Evolutionary conservation across 2,797 vertebrate genomes (phyloP).

Genomic region (Enteromius thamalakanensis): DNA sequence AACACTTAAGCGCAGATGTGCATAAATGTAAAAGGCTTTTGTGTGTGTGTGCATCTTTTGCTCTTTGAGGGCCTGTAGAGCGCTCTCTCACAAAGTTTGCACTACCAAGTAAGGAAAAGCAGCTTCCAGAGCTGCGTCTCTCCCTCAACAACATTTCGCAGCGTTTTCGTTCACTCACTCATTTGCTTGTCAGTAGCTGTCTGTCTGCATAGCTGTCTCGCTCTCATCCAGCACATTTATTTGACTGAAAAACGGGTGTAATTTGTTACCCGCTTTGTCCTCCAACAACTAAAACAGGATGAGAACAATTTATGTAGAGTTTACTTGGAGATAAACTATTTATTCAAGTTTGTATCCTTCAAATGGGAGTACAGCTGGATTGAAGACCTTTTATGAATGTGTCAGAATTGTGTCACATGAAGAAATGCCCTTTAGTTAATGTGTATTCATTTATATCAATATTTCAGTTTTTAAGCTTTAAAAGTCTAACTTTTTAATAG

Average conservation of each 20-base stretch:
- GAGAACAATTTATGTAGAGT: slow-evolving; percentile 31
- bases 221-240: slow-evolving; percentile 61
- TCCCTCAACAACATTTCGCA: slow-evolving; percentile 56
- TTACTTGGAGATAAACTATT: slow-evolving; percentile 39
- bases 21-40: slow-evolving; percentile 57
- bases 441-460: background rate
- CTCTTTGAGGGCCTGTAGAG: slow-evolving; percentile 49
- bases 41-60: slow-evolving; percentile 32
- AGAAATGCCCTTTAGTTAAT: background rate
- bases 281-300: slow-evolving; percentile 50
- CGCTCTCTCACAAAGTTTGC: slow-evolving; percentile 42
- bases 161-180: slow-evolving; percentile 34
- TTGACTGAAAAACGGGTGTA: slow-evolving; percentile 52
- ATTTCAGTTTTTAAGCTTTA: background rate
- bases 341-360: background rate
- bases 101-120: slow-evolving; percentile 72
- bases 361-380: background rate
- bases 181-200: slow-evolving; percentile 32
- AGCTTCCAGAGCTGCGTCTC: slow-evolving; percentile 54
- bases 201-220: slow-evolving; percentile 32
- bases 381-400: slow-evolving; percentile 19
- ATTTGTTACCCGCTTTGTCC: slow-evolving; percentile 44
- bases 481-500: background rate
- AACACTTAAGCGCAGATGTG: slow-evolving; percentile 68
- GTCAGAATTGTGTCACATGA: background rate